Evolutionary conservation across 2,797 vertebrate species (phyloP).

Genomic region (Champsocephalus esox): DNA sequence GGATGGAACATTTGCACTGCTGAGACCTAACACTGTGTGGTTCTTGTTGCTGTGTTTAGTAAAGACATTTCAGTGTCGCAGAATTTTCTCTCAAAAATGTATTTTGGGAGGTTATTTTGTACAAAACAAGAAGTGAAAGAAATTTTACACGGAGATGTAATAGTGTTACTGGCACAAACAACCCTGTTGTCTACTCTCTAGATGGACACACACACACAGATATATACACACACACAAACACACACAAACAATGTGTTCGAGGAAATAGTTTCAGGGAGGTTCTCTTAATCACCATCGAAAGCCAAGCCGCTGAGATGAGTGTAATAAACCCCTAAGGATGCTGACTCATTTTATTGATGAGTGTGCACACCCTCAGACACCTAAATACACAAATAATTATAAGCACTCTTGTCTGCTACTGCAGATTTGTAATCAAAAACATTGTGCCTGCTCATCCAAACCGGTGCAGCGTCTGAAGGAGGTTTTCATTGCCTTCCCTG

Average conservation of each 20-base stretch:
- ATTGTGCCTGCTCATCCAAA: constrained; percentile 19
- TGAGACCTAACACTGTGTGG: background rate
- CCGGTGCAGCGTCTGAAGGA: background rate
- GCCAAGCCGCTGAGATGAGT: constrained; percentile 31
- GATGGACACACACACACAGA: background rate
- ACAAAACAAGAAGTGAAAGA: constrained; percentile 1
- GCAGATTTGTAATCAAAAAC: constrained; percentile 34
- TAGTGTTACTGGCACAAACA: background rate
- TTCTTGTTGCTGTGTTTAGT: background rate
- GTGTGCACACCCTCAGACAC: constrained; percentile 1
- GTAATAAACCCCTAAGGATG: constrained; percentile 49
- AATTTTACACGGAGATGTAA: background rate
- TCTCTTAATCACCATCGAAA: constrained; percentile 57
- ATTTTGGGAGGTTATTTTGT: constrained; percentile 10
- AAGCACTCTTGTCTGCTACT: background rate
- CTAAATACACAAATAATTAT: constrained; percentile 2
- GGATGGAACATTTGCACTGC: background rate
- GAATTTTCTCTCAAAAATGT: background rate
- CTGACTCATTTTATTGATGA: constrained; percentile 57
- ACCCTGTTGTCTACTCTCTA: background rate
- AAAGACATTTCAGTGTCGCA: background rate
- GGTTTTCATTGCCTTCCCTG: background rate
- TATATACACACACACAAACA: background rate
- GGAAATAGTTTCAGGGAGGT: constrained; percentile 49
- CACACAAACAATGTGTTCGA: constrained; percentile 17